These are phyloP conservation scores for Sitophilus oryzae DNA, from an alignment of 1,140 invertebrate genomes.

Conservation along the genomic window DNA sequence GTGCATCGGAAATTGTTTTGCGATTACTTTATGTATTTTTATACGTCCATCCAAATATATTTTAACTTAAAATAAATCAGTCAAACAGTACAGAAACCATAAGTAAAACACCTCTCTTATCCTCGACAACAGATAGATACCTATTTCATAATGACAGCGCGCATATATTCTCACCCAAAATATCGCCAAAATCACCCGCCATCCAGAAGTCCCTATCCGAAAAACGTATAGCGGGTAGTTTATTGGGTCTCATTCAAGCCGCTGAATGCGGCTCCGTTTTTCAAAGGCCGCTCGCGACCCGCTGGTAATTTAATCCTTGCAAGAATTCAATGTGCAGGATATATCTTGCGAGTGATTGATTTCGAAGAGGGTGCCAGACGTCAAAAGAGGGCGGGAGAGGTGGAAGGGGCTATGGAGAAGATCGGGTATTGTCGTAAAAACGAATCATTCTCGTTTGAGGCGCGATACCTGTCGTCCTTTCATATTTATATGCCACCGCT, in stretches of 20 bases:
- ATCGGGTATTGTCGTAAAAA: conserved; percentile 19
- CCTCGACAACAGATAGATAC: too few species aligned
- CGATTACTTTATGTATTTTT: too few species aligned
- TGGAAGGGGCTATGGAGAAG: conserved; percentile 10
- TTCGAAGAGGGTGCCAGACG: too few species aligned
- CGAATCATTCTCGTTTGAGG: conserved; percentile 20
- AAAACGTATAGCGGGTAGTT: conserved; percentile 12
- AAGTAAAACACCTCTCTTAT: too few species aligned
- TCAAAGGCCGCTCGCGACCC: conserved; percentile 20
- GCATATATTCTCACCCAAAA: neutral
- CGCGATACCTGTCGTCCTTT: neutral
- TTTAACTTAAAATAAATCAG: too few species aligned
- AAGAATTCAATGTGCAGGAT: conserved; percentile 21
- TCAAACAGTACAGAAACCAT: too few species aligned
- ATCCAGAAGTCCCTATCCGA: conserved; percentile 1
- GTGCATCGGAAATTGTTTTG: too few species aligned
- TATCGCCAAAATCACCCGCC: neutral
- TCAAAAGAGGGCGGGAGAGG: too few species aligned
- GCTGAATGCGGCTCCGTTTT: conserved; percentile 17
- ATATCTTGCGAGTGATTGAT: conserved; percentile 25
- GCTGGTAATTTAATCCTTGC: conserved; percentile 21
- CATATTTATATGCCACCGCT: neutral
- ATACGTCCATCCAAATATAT: too few species aligned
- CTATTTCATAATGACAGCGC: neutral
- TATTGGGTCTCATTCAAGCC: conserved; percentile 11